Base-by-base conservation (phyloP, 2,797 vertebrate species). In the Peromyscus attwateri region DNA sequence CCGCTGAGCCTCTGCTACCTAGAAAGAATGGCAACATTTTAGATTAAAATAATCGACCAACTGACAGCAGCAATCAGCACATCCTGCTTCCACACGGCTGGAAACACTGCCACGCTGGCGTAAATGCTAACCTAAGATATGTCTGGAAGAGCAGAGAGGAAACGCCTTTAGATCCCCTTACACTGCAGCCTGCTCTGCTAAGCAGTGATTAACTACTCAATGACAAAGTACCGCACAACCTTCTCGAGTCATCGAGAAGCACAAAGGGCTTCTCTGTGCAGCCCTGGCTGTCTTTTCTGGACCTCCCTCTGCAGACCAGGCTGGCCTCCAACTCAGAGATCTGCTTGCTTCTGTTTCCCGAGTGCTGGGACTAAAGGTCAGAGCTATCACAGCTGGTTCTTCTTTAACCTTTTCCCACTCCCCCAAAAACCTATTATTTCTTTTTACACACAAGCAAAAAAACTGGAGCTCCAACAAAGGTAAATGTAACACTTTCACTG, bases 1-100 rank as follows among this genome's bases (percentile, higher is more conserved):
- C 99, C 99, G 99, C 98, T 98, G 99, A 96, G 99, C 99, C 99
- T 99, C 99, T 99, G 99, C 99, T 99, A 99, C 99, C 99, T 99
- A 98, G 79, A 91, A 96, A 92, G 10, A 94, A 94, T 14, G 17
- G 95, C n/a, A 97, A 66, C 5, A 40, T 80, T 91, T 97, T 43
- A 97, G 31, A 91, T 97, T 82, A 97, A 79, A 96, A 97, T 25
- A 34, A 66, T 13, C 57, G 73, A 64, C 46, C 73, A 37, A 80
- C 37, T 77, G 71, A 95, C 4, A 95, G 80, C 46, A 96, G 93
- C 95, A 94, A 64, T 66, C 77, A 87, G 29, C 19, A 88, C 46
- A 95, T 27, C 90, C 93, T 62, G 57, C 77, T 81, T 55, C 43
- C 55, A 80, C 37, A 81, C 1, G 7, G 79, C 31, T 93, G 71